Conservation (phyloP, 2,113 vertebrate genomes). For the Centropristis striata region DNA sequence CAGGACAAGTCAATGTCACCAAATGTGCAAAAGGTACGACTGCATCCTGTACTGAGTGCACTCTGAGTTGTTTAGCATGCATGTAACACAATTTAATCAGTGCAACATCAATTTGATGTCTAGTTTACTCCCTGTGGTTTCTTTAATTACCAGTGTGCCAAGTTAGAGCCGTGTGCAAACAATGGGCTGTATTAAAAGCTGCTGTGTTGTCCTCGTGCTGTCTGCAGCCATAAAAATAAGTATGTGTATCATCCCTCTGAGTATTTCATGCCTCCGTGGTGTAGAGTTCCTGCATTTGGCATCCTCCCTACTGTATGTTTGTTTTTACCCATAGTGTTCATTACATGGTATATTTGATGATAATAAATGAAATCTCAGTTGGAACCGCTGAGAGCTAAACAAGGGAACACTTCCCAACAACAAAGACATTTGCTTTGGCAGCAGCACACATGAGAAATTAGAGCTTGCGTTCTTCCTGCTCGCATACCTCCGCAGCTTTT, state of each 20-base stretch:
- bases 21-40: neutral
- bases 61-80: neutral
- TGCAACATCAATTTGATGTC: neutral
- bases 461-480: slow-evolving; percentile 46
- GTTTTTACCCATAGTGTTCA: slow-evolving; percentile 46
- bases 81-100: neutral
- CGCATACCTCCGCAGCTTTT: slow-evolving; percentile 61
- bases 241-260: neutral
- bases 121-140: neutral
- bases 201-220: neutral
- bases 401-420: slow-evolving; percentile 71
- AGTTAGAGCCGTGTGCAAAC: neutral
- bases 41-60: neutral
- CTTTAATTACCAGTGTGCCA: slow-evolving; percentile 8
- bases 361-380: slow-evolving; percentile 64
- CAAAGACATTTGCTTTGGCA: slow-evolving; percentile 82
- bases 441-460: slow-evolving; percentile 68
- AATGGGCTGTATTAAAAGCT: neutral
- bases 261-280: neutral
- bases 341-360: slow-evolving; percentile 48
- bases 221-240: slow-evolving; percentile 1
- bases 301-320: slow-evolving; percentile 35
- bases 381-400: slow-evolving; percentile 58
- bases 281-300: slow-evolving; percentile 12
- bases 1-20: slow-evolving; percentile 28